Evolutionary conservation across 2,113 vertebrate species (phyloP), one percentile per base, ranked within the genome.

Genomic region (Leiothrix lutea): DNA sequence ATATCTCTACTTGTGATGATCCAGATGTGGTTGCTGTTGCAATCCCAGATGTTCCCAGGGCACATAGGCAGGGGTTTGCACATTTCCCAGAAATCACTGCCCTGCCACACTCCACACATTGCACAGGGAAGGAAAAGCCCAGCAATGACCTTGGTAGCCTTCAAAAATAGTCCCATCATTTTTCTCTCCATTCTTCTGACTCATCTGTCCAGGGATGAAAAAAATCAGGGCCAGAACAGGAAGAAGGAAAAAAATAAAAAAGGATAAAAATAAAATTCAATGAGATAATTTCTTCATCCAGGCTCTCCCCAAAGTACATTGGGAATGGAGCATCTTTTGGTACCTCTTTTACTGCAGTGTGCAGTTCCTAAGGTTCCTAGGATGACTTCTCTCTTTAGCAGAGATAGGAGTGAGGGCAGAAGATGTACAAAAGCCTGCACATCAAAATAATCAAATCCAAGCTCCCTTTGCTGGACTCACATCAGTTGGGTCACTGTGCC

Each of bases 361-460:
- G 25, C 73, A 62, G 64, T 42, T 83, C 56, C 26, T 36, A 56
- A 48, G 42, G 42, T 56, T 95, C 74, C 53, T 44, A 31, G 36
- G 35, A 72, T 20, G 85, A 65, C 73, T 56, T 5, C 44, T 89
- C 13, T 19, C 67, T 71, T 77, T 6, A 67, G 38, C 64, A 94
- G 66, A 88, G 73, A 51, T 3, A 38, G 60, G 45, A 78, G 22
- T 0, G 33, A 92, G 8, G 31, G n/a, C 22, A 80, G 80, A 58
- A 82, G 73, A 88, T 14, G 19, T 8, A 88, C 72, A 84, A 88
- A 93, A 92, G 48, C 57, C 75, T 64, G 70, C 71, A 82, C 67
- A 94, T 67, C 42, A 42, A 36, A 80, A 82, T 71, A 93, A 92
- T 86, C 13, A 75, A 95, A 93, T 86, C 60, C 71, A 88, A 80